phyloP scores from a whole-genome alignment of 2,797 vertebrate genomes.

The Thaleichthys pacificus region DNA sequence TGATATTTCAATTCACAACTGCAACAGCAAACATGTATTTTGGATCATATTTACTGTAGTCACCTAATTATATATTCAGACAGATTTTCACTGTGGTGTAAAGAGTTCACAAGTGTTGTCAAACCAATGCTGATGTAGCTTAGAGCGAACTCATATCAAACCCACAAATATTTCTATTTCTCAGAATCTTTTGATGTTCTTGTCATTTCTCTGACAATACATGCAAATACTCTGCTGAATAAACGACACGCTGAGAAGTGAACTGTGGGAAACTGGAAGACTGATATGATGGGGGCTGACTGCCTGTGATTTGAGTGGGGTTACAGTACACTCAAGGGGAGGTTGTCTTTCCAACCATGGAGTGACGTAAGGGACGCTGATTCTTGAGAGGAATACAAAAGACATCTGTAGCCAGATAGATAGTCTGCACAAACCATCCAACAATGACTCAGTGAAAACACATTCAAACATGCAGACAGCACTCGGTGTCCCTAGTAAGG shows the following conservation, averaged over 20 bases:
- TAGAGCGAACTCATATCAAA: too few species aligned
- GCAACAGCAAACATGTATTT: not conserved
- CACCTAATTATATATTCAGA: too few species aligned
- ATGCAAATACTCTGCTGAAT: not conserved
- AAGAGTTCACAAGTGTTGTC: too few species aligned
- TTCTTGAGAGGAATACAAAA: conserved; percentile 2
- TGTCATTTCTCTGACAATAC: not conserved
- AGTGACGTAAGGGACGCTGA: not conserved
- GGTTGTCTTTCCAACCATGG: conserved; percentile 7
- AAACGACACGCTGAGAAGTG: not conserved
- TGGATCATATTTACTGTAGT: not conserved
- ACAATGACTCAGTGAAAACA: conserved; percentile 7
- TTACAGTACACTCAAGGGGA: not conserved
- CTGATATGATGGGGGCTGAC: not conserved
- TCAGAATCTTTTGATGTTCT: too few species aligned
- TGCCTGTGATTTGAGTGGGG: not conserved
- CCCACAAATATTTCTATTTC: too few species aligned
- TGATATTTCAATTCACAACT: too few species aligned
- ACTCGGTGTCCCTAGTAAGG: not conserved
- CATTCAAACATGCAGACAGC: not conserved
- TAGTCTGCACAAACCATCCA: not conserved
- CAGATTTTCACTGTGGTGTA: not conserved
- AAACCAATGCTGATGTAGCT: too few species aligned
- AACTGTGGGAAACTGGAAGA: not conserved
- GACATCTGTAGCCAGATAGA: not conserved